phyloP scores from a whole-genome alignment of 2,797 vertebrate genomes.

The Steatocranus sp. region DNA sequence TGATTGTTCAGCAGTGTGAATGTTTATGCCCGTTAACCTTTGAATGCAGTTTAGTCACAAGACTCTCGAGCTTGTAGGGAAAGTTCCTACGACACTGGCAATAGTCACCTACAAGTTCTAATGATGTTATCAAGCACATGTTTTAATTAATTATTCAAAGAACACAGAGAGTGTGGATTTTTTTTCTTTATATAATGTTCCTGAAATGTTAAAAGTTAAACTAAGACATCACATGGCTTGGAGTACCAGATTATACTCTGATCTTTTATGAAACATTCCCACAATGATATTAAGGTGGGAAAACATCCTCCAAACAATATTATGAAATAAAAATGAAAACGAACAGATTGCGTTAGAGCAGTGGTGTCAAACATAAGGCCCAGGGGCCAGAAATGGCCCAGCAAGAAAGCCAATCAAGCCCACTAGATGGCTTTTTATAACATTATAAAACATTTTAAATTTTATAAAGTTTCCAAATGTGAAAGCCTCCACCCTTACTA shows the following conservation, averaged over 20 bases:
- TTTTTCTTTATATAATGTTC: neutral
- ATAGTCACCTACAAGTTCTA: neutral
- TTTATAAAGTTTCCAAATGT: neutral
- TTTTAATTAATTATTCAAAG: neutral
- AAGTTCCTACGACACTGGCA: neutral
- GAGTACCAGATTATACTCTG: fast-evolving
- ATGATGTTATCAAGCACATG: neutral
- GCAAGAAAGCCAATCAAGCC: neutral
- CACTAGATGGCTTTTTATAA: neutral
- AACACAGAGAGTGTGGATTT: neutral
- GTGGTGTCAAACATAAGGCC: neutral
- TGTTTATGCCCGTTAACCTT: fast-evolving
- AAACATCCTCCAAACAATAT: neutral
- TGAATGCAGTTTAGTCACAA: neutral
- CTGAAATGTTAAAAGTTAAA: neutral
- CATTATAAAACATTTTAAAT: neutral
- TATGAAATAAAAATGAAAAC: neutral
- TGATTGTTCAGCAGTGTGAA: neutral
- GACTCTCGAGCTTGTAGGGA: neutral
- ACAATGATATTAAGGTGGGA: neutral
- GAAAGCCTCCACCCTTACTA: neutral
- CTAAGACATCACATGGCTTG: neutral
- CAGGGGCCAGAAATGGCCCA: neutral
- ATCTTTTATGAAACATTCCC: neutral
- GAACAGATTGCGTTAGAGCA: neutral